Percentiles rank a stretch among this genome's conserved stretches.
phyloP scores from a whole-genome alignment of 2,113 vertebrate genomes.

The Sinosuthora webbiana region DNA sequence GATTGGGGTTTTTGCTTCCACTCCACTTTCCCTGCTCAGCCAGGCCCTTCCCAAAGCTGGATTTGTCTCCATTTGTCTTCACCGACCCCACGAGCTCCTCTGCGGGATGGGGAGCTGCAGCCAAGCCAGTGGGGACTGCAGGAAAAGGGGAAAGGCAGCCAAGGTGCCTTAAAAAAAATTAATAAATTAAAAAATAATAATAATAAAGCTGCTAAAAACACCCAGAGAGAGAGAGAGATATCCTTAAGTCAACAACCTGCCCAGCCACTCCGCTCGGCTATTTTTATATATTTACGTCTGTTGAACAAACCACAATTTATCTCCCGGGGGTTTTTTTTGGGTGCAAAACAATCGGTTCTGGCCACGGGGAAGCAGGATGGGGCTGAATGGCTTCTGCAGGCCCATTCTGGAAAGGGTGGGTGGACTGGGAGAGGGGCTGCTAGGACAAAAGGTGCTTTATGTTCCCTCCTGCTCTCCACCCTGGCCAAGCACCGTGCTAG shows the following conservation, averaged over 20 bases:
- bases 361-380: fast-evolving
- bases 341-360: not conserved
- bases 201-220: not conserved
- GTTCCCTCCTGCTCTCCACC: not conserved
- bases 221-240: not conserved
- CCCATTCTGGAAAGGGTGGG: not conserved
- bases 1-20: not conserved
- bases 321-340: not conserved
- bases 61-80: not conserved
- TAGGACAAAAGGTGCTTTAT: constrained; percentile 41
- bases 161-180: not conserved
- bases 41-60: not conserved
- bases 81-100: not conserved
- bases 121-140: not conserved
- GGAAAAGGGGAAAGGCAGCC: not conserved
- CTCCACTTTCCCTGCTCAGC: not conserved
- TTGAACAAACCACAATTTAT: not conserved
- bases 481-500: not conserved
- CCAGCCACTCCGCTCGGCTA: not conserved
- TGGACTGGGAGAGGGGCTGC: not conserved
- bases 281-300: not conserved
- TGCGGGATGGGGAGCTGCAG: not conserved
- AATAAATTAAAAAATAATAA: not conserved
- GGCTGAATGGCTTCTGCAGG: not conserved
- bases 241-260: not conserved